A percentile compares a stretch with the other conserved stretches of the same genome.
Conservation (phyloP, 30 jellyfish, hydroid and myxozoan species). For the Chrysaora quinquecirrha region DNA sequence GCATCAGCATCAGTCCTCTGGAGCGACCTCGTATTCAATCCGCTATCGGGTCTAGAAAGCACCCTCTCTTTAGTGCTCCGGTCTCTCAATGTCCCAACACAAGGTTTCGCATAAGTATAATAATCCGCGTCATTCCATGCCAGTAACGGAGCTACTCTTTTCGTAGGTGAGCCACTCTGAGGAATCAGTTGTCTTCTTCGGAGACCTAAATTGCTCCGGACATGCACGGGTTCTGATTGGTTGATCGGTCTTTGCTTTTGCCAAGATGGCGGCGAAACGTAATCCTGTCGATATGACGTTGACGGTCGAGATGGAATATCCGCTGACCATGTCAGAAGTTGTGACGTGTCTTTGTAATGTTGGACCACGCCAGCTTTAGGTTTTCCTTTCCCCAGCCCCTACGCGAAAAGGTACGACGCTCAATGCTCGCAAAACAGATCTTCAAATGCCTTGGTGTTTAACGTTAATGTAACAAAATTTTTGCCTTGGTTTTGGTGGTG, state of each 20-base stretch:
- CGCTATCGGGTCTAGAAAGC: conserved; percentile 13
- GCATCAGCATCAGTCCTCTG: background rate
- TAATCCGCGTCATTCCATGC: conserved; percentile 81
- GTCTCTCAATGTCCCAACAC: conserved; percentile 58
- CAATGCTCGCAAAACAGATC: no score
- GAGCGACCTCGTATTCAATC: conserved; percentile 11
- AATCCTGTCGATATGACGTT: conserved; percentile 35
- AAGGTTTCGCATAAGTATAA: conserved; percentile 62
- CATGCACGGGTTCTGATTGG: conserved; percentile 75
- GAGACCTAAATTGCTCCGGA: conserved; percentile 46
- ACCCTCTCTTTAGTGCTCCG: background rate
- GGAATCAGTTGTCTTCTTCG: conserved; percentile 40
- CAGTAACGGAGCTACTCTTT: conserved; percentile 69
- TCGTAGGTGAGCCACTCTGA: background rate
- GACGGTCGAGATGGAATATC: conserved; percentile 42
- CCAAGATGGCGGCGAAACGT: conserved; percentile 11
- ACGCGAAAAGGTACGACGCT: background rate
- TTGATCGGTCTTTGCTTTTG: conserved; percentile 39
- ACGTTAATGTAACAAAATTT: no score
- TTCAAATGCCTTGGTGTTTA: no score
- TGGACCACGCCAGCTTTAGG: conserved; percentile 49
- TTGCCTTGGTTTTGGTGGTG: no score
- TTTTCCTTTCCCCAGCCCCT: conserved; percentile 91
- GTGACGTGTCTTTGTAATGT: conserved; percentile 71
- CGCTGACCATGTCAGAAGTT: conserved; percentile 66